These are phyloP conservation scores for Mus minutoides DNA, from an alignment of 2,797 vertebrate species.

Conservation along the genomic window DNA sequence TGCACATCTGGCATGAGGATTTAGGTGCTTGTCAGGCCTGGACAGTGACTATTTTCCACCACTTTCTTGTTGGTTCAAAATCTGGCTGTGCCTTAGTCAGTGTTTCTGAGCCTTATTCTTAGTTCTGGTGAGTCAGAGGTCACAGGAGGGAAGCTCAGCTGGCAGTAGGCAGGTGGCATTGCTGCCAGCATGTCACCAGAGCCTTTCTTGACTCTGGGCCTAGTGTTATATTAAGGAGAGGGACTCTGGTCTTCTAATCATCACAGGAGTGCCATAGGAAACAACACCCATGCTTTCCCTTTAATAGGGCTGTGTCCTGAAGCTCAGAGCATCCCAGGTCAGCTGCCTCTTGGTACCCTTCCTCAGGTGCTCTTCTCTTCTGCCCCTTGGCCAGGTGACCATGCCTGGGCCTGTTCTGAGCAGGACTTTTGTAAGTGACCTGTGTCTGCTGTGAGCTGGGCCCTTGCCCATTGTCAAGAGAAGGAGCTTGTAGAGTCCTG, in stretches of 20 bases:
- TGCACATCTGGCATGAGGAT: not conserved
- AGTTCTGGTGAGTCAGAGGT: constrained; percentile 44
- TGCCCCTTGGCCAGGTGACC: not conserved
- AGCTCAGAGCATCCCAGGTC: not conserved
- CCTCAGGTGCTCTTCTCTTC: not conserved
- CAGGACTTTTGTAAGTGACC: not conserved
- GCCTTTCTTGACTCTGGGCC: not conserved
- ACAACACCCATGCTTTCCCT: not conserved
- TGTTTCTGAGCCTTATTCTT: constrained; percentile 42
- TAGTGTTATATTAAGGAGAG: not conserved
- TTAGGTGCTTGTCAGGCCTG: no score
- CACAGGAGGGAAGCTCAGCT: not conserved
- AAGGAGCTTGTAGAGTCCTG: not conserved
- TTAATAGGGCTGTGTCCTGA: not conserved
- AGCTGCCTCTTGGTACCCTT: not conserved
- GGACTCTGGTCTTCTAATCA: not conserved
- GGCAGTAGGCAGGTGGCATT: not conserved
- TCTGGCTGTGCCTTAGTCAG: not conserved
- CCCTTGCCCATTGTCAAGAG: no score
- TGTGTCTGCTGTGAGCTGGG: accelerated
- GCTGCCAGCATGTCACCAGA: not conserved
- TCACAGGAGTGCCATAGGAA: not conserved
- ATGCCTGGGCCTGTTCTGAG: not conserved
- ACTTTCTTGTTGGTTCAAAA: not conserved
- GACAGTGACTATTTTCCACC: not conserved